Evolutionary conservation across 1,140 invertebrate genomes (phyloP).

Genomic region (Sarcophaga peregrina): DNA sequence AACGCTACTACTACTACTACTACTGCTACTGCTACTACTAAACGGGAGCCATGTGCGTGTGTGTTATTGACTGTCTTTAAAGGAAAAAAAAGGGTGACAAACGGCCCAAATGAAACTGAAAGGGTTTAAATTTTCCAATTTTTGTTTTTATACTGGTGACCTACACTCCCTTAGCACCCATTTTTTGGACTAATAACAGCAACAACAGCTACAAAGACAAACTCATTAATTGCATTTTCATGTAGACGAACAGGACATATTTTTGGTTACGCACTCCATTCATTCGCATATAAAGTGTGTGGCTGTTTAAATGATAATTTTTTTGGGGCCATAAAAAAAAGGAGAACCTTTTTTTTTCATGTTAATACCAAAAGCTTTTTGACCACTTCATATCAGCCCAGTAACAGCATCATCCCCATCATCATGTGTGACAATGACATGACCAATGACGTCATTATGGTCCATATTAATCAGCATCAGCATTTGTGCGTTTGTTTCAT

Average conservation of each 20-base stretch:
- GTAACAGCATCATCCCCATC: background rate
- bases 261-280: background rate
- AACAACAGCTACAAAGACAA: constrained; percentile 9
- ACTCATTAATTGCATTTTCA: constrained; percentile 15
- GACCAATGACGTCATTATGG: too few species aligned
- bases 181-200: background rate
- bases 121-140: background rate
- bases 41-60: too few species aligned
- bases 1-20: too few species aligned
- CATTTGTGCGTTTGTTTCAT: too few species aligned
- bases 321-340: background rate
- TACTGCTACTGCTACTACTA: too few species aligned
- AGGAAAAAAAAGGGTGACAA: too few species aligned
- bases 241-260: background rate
- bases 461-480: too few species aligned
- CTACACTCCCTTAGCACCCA: background rate
- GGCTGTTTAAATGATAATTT: background rate
- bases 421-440: background rate
- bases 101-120: too few species aligned
- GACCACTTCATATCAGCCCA: background rate
- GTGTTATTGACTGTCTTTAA: too few species aligned
- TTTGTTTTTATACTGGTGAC: background rate
- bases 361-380: background rate
- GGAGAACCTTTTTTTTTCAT: background rate
- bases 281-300: background rate